Percentiles rank a stretch among this genome's conserved stretches.
phyloP scores from a whole-genome alignment of 2,113 vertebrate genomes.

The Erythrolamprus reginae region DNA sequence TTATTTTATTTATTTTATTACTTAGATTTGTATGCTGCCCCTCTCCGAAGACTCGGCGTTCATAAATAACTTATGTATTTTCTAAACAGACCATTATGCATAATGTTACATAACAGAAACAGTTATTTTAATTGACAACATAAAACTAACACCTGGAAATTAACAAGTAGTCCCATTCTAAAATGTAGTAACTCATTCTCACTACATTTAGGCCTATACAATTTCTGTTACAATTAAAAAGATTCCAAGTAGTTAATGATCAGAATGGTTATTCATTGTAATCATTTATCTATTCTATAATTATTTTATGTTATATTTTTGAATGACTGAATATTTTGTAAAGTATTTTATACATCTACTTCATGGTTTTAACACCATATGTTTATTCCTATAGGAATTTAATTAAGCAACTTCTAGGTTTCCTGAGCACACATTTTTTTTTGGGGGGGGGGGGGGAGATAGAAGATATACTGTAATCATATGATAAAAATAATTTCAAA shows the following conservation, averaged over 20 bases:
- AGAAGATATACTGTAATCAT: conserved; percentile 3
- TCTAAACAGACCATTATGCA: background rate
- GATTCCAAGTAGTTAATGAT: background rate
- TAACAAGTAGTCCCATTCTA: background rate
- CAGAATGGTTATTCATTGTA: background rate
- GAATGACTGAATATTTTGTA: background rate
- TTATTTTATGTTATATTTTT: conserved; percentile 4
- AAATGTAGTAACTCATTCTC: background rate
- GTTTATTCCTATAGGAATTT: background rate
- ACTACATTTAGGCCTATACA: background rate
- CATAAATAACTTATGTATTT: background rate
- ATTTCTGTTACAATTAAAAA: background rate
- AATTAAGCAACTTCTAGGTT: background rate
- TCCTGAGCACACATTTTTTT: background rate
- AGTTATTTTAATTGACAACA: background rate
- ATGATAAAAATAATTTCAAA: conserved; percentile 34
- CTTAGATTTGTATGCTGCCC: no score
- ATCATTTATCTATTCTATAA: conserved; percentile 19
- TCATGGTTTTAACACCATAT: background rate
- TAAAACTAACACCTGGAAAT: background rate
- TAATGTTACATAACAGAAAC: background rate
- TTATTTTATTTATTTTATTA: no score
- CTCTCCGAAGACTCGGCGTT: no score
- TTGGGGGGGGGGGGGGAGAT: no score
- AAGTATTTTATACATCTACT: background rate